Evolutionary conservation across 2,113 vertebrate species (phyloP).

Genomic region (Tyrannus savana): DNA sequence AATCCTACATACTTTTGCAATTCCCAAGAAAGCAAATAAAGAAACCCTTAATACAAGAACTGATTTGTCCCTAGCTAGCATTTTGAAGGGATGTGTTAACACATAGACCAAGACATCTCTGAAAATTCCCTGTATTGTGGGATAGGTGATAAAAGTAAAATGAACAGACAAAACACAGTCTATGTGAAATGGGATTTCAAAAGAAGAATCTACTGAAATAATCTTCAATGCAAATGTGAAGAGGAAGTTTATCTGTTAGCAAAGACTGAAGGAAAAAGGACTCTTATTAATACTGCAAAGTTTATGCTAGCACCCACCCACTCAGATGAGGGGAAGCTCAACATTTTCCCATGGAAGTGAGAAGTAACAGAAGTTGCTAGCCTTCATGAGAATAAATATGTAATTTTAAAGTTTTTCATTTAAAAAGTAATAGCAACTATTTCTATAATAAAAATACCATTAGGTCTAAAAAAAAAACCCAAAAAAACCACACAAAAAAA

Average conservation of each 20-base stretch:
- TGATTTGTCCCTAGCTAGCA: not conserved
- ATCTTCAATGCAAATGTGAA: not conserved
- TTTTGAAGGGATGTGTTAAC: not conserved
- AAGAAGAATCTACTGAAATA: not conserved
- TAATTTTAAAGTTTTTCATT: not conserved
- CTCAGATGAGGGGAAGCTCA: not conserved
- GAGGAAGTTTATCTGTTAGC: not conserved
- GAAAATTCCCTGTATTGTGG: not conserved
- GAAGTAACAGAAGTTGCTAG: not conserved
- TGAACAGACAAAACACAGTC: not conserved
- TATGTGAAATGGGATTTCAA: not conserved
- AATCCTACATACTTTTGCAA: not conserved
- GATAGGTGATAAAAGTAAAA: not conserved
- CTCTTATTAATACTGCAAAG: not conserved
- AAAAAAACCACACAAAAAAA: no score
- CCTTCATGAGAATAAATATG: not conserved
- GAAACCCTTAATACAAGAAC: not conserved
- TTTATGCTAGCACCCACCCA: not conserved
- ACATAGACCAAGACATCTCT: not conserved
- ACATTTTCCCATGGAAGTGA: not conserved
- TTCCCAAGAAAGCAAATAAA: not conserved
- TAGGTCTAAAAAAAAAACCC: not conserved
- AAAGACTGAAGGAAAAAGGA: not conserved
- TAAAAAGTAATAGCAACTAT: not conserved
- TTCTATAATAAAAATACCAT: not conserved